These are phyloP conservation scores for Parauchenoglanis ngamensis DNA, from an alignment of 2,797 vertebrate genomes.

Conservation along the genomic window DNA sequence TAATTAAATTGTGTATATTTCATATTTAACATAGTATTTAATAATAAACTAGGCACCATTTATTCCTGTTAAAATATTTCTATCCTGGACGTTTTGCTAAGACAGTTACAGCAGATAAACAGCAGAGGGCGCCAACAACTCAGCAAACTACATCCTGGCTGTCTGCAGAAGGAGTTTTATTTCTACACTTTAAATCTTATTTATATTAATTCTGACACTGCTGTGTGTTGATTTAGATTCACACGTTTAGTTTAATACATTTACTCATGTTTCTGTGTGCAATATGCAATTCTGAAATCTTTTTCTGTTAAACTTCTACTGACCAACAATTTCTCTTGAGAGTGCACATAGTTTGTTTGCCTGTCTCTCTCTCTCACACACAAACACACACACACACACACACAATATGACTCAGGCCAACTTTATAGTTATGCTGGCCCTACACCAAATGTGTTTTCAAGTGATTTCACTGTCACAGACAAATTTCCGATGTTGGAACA, in stretches of 20 bases:
- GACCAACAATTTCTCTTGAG: background rate
- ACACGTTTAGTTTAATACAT: background rate
- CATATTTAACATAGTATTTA: background rate
- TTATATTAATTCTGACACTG: background rate
- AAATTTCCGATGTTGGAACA: too few species aligned
- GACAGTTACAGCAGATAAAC: background rate
- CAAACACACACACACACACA: too few species aligned
- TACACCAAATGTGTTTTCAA: too few species aligned
- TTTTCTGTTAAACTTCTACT: background rate
- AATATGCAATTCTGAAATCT: background rate
- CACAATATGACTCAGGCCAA: too few species aligned
- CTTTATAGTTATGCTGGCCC: too few species aligned
- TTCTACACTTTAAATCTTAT: background rate
- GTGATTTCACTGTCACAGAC: too few species aligned
- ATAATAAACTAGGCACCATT: background rate
- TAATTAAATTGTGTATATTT: background rate
- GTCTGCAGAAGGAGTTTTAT: background rate
- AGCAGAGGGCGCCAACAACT: constrained; percentile 45
- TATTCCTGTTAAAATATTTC: background rate
- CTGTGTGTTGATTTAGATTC: background rate
- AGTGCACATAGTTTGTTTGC: background rate
- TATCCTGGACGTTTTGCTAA: background rate
- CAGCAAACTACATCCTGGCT: background rate
- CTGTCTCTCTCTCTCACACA: background rate
- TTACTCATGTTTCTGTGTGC: background rate